Evolutionary conservation across 2,888 invertebrate genomes (phyloP), one percentile per base, ranked within the genome.

Genomic region (Scaptomyza tumidula): DNA sequence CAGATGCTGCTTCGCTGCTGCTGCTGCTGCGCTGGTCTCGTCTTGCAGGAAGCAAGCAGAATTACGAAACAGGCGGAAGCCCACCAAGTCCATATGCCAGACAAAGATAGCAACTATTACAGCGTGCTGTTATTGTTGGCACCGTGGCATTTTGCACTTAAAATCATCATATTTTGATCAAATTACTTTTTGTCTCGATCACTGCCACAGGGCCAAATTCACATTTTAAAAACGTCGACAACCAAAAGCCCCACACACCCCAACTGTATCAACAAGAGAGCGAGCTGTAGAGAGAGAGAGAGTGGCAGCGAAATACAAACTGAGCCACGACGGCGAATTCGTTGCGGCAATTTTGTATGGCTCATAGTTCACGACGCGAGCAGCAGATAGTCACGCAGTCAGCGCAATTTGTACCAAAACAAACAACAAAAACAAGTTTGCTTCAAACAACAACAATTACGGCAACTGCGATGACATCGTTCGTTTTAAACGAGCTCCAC

Each of bases 31-130:
- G 53, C 43, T 53, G 52, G 33, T 59, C 56, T 46, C 54, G 41
- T 52, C 52, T 71, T 77, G 64, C 74, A 78, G 70, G 78, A 74
- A 78, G 75, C 62, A 37, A 44, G n/a, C 9, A 11, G 29, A 56
- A 61, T 76, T 76, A 78, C 71, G 78, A 66, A 74, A 76, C 46
- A 76, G 62, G 76, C 76, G 76, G 76, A 76, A 76, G 61, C 50
- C 24, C 6, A 31, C 16, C n/a, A 45, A 44, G 31, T 6, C 37
- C 19, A 46, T 27, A 39, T 10, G 54, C 2, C 11, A 37, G 59
- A 67, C 31, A 50, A 14, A 50, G 78, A 77, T 9, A 29, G 69
- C 57, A 52, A n/a, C 48, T 33, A 14, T 54, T 54, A 43, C 49
- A 62, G 31, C 24, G 13, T 4, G 49, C 48, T 49, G 35, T 27